These are phyloP conservation scores for Bradypodion ventrale DNA, from an alignment of 2,797 vertebrate genomes.

Conservation along the genomic window DNA sequence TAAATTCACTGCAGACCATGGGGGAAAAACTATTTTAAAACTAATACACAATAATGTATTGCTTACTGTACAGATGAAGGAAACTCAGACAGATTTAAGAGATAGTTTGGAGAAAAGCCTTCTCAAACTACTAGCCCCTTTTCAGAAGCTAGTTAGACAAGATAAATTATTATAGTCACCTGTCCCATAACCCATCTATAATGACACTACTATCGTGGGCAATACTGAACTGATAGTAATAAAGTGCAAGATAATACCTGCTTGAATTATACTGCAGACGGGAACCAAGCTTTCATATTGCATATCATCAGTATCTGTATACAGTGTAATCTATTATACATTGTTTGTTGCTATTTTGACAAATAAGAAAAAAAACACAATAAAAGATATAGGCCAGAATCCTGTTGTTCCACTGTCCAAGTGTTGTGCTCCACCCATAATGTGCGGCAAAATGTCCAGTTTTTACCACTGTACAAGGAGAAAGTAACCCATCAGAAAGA, in stretches of 20 bases:
- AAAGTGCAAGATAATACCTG: neutral
- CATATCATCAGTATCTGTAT: neutral
- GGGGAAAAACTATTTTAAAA: neutral
- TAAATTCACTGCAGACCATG: neutral
- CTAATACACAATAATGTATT: neutral
- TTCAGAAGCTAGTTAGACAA: neutral
- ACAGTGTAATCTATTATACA: neutral
- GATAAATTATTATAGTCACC: neutral
- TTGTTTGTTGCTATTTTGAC: accelerated
- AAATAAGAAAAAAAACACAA: neutral
- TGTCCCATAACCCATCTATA: neutral
- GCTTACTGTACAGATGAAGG: neutral
- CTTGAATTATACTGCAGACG: neutral
- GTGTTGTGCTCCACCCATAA: too few relatives aligned
- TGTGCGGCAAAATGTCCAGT: too few relatives aligned
- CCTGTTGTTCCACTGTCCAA: too few relatives aligned
- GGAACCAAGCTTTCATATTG: neutral
- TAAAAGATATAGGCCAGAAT: slow-evolving; percentile 1
- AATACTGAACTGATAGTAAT: neutral
- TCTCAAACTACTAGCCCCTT: neutral
- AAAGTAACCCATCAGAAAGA: too few relatives aligned
- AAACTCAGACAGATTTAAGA: neutral
- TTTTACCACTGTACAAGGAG: too few relatives aligned
- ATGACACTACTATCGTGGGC: neutral
- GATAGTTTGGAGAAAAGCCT: neutral